phyloP scores from a whole-genome alignment of 2,888 invertebrate species.

The Scrobipalpa costella region DNA sequence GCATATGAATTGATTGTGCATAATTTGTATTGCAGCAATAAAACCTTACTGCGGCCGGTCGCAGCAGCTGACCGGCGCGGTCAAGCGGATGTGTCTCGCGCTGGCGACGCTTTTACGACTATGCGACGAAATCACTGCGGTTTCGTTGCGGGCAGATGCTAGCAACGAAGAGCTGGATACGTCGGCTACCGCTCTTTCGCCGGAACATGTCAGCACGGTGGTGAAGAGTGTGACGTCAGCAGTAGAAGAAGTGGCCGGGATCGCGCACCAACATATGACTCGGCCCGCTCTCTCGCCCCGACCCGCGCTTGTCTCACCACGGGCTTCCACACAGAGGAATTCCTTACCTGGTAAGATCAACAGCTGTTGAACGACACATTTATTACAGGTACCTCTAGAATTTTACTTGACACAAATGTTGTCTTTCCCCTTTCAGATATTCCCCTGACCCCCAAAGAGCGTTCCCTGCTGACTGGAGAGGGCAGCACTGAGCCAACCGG shows the following conservation, averaged over 20 bases:
- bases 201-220: constrained; percentile 68
- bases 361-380: neutral
- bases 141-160: constrained; percentile 83
- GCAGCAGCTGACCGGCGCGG: constrained; percentile 87
- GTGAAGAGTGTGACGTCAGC: constrained; percentile 69
- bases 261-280: constrained; percentile 92
- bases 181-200: constrained; percentile 61
- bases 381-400: too few species aligned
- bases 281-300: constrained; percentile 75
- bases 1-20: constrained; percentile 17
- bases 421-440: constrained; percentile 82
- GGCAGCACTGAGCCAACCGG: constrained; percentile 79
- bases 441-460: constrained; percentile 89
- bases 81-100: constrained; percentile 92
- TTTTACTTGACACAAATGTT: too few species aligned
- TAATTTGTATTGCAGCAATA: constrained; percentile 64
- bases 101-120: constrained; percentile 92
- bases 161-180: constrained; percentile 64
- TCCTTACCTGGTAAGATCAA: constrained; percentile 67
- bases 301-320: constrained; percentile 70
- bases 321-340: constrained; percentile 76
- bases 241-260: constrained; percentile 81
- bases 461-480: constrained; percentile 85
- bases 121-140: constrained; percentile 93
- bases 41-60: constrained; percentile 80